Percentiles rank a stretch among this genome's conserved stretches.
Conservation (phyloP, 2,113 vertebrate species). For the Oryzias melastigma region DNA sequence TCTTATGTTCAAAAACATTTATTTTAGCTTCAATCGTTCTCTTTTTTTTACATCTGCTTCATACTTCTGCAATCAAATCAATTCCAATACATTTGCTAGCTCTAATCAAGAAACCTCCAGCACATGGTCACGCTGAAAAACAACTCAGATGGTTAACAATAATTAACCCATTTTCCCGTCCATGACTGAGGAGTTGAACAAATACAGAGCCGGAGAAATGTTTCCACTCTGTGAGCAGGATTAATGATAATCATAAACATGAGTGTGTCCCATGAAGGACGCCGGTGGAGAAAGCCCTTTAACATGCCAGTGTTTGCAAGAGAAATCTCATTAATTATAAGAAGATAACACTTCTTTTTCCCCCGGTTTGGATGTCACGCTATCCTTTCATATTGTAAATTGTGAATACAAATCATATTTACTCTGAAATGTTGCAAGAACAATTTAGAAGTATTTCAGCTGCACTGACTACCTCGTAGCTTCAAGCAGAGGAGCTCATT, state of each 20-base stretch:
- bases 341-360: slow-evolving; percentile 46
- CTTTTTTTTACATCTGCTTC: not conserved
- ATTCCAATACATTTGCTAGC: not conserved
- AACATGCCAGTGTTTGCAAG: slow-evolving; percentile 56
- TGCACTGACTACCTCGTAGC: too few species aligned
- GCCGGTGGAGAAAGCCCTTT: slow-evolving; percentile 53
- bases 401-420: slow-evolving; percentile 61
- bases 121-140: slow-evolving; percentile 3
- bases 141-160: slow-evolving; percentile 15
- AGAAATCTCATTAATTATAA: slow-evolving; percentile 64
- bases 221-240: slow-evolving; percentile 46
- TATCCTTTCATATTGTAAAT: slow-evolving; percentile 52
- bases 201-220: slow-evolving; percentile 23
- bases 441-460: slow-evolving; percentile 26
- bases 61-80: slow-evolving; percentile 1
- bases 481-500: too few species aligned
- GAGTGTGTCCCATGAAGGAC: slow-evolving; percentile 60
- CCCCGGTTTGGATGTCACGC: slow-evolving; percentile 40
- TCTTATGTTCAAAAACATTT: not conserved
- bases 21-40: not conserved
- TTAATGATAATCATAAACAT: slow-evolving; percentile 59
- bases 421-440: slow-evolving; percentile 46
- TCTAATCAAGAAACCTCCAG: not conserved
- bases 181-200: slow-evolving; percentile 23
- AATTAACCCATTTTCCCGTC: slow-evolving; percentile 30